Evolutionary conservation across 2,113 vertebrate genomes (phyloP).

Genomic region (Shinisaurus crocodilurus): DNA sequence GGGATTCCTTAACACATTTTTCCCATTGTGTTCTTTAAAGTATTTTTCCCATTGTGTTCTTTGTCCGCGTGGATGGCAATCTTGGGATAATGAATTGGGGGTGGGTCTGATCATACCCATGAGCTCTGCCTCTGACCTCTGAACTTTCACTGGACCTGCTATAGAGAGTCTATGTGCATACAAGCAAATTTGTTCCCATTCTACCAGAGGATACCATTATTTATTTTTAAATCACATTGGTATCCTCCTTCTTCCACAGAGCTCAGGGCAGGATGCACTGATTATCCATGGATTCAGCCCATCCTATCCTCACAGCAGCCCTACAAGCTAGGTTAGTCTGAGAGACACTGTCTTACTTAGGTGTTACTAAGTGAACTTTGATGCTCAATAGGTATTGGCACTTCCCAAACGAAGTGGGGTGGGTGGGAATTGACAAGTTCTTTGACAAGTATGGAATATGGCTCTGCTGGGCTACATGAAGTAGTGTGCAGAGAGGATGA

Average conservation of each 20-base stretch:
- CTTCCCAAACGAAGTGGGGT: no score
- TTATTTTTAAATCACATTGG: neutral
- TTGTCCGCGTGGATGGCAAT: neutral
- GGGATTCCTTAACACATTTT: neutral
- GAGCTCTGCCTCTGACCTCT: neutral
- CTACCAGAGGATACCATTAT: neutral
- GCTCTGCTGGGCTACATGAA: no score
- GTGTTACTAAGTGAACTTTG: neutral
- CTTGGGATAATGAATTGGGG: neutral
- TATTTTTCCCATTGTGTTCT: neutral
- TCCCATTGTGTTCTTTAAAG: neutral
- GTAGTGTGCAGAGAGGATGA: no score
- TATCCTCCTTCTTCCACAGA: neutral
- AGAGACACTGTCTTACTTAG: neutral
- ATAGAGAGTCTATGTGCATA: neutral
- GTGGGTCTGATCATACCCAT: neutral
- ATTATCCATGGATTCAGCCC: neutral
- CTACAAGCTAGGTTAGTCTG: neutral
- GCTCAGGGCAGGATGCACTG: neutral
- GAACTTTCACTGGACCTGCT: neutral
- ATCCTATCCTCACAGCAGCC: neutral
- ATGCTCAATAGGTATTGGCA: neutral
- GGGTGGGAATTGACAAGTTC: no score
- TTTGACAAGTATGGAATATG: no score
- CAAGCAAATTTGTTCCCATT: neutral